A percentile compares a stretch with the other conserved stretches of the same genome.
Conservation (phyloP, 2,888 invertebrate species). For the Tanytarsus gracilentus region DNA sequence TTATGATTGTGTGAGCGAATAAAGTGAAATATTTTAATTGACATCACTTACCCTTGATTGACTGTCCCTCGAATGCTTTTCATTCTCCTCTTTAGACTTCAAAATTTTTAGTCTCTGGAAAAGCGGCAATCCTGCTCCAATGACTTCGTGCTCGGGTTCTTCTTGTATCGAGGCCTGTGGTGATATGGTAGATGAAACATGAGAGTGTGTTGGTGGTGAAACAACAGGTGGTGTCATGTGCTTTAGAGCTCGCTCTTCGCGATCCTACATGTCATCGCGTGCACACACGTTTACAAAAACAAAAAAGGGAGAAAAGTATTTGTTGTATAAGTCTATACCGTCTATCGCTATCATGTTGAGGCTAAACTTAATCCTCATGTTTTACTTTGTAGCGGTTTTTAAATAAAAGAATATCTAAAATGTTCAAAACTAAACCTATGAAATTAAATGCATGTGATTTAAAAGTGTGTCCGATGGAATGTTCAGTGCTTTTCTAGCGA, state of each 20-base stretch:
- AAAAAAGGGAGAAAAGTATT: constrained; percentile 1
- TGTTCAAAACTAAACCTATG: background rate
- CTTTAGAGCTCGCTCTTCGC: constrained; percentile 48
- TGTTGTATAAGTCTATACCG: constrained; percentile 23
- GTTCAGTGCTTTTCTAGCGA: constrained; percentile 24
- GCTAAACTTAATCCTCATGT: constrained; percentile 9
- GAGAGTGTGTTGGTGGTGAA: constrained; percentile 49
- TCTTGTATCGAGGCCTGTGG: constrained; percentile 46
- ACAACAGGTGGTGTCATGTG: constrained; percentile 37
- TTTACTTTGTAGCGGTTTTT: background rate
- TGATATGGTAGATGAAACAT: constrained; percentile 51
- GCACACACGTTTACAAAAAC: constrained; percentile 15
- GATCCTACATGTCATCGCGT: constrained; percentile 41
- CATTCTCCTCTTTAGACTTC: constrained; percentile 65
- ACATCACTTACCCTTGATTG: constrained; percentile 30
- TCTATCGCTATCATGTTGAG: constrained; percentile 1
- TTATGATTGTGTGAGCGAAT: background rate
- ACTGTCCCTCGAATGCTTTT: constrained; percentile 39
- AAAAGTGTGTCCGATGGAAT: constrained; percentile 21
- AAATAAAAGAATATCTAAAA: background rate
- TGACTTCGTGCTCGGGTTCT: constrained; percentile 51
- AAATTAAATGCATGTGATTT: constrained; percentile 26
- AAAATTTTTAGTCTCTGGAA: constrained; percentile 64
- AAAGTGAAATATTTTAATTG: background rate
- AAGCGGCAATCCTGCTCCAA: constrained; percentile 62